phyloP scores from a whole-genome alignment of 2,113 vertebrate genomes.

The Labeo catla region DNA sequence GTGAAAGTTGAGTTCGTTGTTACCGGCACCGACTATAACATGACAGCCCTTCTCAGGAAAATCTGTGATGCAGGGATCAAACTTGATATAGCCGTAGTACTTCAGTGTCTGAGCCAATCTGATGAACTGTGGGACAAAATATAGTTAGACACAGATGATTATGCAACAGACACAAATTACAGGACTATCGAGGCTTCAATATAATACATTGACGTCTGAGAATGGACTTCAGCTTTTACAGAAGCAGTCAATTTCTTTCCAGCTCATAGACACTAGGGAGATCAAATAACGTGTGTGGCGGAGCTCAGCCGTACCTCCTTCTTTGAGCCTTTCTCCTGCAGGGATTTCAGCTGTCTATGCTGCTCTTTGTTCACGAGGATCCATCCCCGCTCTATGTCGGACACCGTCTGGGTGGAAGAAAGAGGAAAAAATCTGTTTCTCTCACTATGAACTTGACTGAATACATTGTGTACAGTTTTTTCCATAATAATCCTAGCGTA shows the following conservation, averaged over 20 bases:
- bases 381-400: constrained; percentile 95
- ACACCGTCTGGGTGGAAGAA: constrained; percentile 82
- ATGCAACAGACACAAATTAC: neutral
- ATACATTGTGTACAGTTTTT: neutral
- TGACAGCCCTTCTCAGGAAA: constrained; percentile 98
- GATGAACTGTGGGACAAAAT: constrained; percentile 82
- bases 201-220: neutral
- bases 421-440: constrained; percentile 43
- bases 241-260: constrained; percentile 4
- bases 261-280: neutral
- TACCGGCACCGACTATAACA: constrained; percentile 93
- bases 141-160: neutral
- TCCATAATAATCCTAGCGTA: neutral
- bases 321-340: constrained; percentile 98
- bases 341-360: constrained; percentile 93
- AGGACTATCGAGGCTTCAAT: neutral
- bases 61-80: constrained; percentile 94
- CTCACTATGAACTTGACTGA: neutral
- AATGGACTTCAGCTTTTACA: neutral
- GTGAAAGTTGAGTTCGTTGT: constrained; percentile 98
- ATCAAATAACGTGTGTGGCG: neutral
- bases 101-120: constrained; percentile 94
- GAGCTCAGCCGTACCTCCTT: constrained; percentile 84
- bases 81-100: constrained; percentile 96
- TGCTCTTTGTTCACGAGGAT: constrained; percentile 97